Evolutionary conservation across 2,797 vertebrate species (phyloP).

Genomic region (Argya squamiceps): DNA sequence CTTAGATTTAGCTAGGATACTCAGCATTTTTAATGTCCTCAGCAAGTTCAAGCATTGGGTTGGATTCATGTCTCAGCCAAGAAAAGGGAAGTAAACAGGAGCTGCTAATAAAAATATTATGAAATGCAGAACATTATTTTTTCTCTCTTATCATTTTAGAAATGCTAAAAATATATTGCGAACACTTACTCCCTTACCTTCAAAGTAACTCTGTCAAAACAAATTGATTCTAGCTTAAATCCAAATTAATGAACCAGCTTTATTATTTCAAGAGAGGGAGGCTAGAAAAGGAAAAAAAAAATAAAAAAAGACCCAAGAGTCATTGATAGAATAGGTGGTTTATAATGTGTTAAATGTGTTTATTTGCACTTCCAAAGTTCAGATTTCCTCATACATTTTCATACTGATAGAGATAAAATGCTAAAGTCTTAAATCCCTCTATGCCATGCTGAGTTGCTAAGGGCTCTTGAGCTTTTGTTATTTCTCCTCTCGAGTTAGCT

Average conservation of each 20-base stretch:
- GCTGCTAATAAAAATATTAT: not conserved
- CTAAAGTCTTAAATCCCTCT: slow-evolving; percentile 82
- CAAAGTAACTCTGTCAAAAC: not conserved
- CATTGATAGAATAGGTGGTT: slow-evolving; percentile 57
- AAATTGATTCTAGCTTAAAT: slow-evolving; percentile 9
- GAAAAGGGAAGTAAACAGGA: not conserved
- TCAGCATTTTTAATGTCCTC: not conserved
- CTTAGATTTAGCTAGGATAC: not conserved
- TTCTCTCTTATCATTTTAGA: not conserved
- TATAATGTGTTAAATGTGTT: slow-evolving; percentile 78
- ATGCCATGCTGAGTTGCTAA: slow-evolving; percentile 82
- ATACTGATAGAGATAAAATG: slow-evolving; percentile 83
- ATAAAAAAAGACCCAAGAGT: not conserved
- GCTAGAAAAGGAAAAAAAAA: not conserved
- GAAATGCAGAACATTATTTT: not conserved
- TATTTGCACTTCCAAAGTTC: slow-evolving; percentile 80
- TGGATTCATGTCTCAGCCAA: not conserved
- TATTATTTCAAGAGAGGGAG: slow-evolving; percentile 21
- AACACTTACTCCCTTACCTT: not conserved
- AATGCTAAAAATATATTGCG: not conserved
- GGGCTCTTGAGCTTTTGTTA: slow-evolving; percentile 84
- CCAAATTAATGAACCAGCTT: slow-evolving; percentile 38
- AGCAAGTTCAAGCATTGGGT: not conserved
- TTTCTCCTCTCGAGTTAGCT: slow-evolving; percentile 82
- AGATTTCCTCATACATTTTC: slow-evolving; percentile 83